Evolutionary conservation across 2,797 vertebrate species (phyloP).

Genomic region (Sebastiscus tertius): DNA sequence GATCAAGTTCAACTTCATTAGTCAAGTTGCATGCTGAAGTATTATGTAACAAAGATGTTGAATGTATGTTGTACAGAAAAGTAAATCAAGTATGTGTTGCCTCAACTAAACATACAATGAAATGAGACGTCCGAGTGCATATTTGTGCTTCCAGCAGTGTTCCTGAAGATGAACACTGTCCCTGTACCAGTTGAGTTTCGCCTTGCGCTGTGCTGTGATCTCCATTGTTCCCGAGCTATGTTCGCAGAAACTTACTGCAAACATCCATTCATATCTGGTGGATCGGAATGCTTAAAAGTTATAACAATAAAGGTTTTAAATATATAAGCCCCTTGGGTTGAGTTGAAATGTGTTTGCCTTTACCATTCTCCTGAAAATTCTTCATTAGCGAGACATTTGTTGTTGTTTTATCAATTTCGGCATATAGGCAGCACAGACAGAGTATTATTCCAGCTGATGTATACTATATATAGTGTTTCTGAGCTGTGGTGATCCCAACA

Average conservation of each 20-base stretch:
- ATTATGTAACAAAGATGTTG: neutral
- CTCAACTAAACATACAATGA: neutral
- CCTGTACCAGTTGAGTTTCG: neutral
- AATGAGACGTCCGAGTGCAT: neutral
- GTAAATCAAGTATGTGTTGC: neutral
- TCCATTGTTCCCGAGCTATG: neutral
- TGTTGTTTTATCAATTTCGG: neutral
- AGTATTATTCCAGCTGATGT: neutral
- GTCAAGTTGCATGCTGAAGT: neutral
- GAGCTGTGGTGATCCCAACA: constrained; percentile 1
- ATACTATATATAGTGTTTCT: neutral
- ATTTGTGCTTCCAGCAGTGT: neutral
- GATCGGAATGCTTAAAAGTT: neutral
- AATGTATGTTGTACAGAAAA: neutral
- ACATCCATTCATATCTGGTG: neutral
- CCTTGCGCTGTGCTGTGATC: neutral
- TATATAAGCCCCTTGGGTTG: neutral
- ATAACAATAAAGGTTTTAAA: neutral
- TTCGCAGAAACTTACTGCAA: neutral
- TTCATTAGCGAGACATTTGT: neutral
- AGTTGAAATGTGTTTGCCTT: neutral
- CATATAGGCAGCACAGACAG: neutral
- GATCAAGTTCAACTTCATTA: neutral
- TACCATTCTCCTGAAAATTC: neutral
- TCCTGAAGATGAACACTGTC: neutral